Evolutionary conservation across 2,888 invertebrate species (phyloP).

Genomic region (Leptopilina drosophilae): DNA sequence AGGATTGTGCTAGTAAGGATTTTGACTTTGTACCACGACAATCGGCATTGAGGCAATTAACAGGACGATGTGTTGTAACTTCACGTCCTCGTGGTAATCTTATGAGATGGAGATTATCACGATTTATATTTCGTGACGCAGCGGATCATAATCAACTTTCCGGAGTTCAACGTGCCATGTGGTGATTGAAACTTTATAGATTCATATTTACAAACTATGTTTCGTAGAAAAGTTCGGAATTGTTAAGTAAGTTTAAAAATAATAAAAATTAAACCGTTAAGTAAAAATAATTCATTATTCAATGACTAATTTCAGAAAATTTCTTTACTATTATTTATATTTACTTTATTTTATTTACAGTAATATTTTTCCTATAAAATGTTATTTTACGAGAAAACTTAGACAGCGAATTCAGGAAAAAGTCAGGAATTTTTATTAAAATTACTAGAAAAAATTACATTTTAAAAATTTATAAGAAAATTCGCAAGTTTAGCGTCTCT

Average conservation of each 20-base stretch:
- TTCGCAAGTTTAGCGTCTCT: too few species aligned
- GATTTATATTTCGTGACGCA: constrained; percentile 93
- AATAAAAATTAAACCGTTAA: constrained; percentile 4
- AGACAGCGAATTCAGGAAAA: too few species aligned
- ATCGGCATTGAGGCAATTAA: constrained; percentile 82
- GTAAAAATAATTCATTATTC: too few species aligned
- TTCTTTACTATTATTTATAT: too few species aligned
- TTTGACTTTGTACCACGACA: constrained; percentile 86
- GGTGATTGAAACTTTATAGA: constrained; percentile 79
- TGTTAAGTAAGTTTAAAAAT: neutral
- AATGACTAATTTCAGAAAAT: too few species aligned
- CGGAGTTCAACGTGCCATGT: constrained; percentile 96
- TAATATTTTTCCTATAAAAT: too few species aligned
- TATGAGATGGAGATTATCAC: constrained; percentile 89
- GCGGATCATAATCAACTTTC: constrained; percentile 96
- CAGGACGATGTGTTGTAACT: constrained; percentile 91
- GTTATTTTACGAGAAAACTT: too few species aligned
- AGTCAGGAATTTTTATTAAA: too few species aligned
- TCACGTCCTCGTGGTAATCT: constrained; percentile 91
- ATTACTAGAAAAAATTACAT: too few species aligned
- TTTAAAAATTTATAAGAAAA: too few species aligned
- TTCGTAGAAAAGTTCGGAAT: neutral
- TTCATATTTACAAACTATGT: neutral
- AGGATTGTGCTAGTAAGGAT: constrained; percentile 88
- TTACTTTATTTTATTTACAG: too few species aligned